phyloP scores from a whole-genome alignment of 2,888 invertebrate genomes.

The Cabera pusaria region DNA sequence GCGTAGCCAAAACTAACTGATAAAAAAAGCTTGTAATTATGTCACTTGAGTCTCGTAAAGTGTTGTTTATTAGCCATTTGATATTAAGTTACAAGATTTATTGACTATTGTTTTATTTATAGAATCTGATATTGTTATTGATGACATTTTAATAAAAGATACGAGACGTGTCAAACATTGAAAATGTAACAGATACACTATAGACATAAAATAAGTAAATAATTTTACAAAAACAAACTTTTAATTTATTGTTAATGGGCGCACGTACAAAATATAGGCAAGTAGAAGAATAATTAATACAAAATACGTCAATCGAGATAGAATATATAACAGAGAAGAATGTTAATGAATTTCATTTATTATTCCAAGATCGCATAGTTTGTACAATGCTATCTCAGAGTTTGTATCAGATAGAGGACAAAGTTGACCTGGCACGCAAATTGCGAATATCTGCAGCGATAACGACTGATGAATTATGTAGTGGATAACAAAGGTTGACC shows the following conservation, averaged over 20 bases:
- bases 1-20: constrained; percentile 44
- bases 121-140: constrained; percentile 28
- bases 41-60: constrained; percentile 33
- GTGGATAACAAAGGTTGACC: constrained; percentile 46
- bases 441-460: constrained; percentile 27
- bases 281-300: constrained; percentile 5
- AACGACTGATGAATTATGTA: constrained; percentile 39
- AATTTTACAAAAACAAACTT: too few relatives aligned
- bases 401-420: constrained; percentile 27
- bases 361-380: constrained; percentile 19
- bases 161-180: neutral
- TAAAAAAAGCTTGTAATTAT: too few relatives aligned
- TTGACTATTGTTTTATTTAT: constrained; percentile 50
- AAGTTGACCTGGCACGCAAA: constrained; percentile 23
- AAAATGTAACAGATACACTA: too few relatives aligned
- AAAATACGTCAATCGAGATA: constrained; percentile 4
- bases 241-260: too few relatives aligned
- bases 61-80: constrained; percentile 43
- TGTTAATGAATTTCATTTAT: constrained; percentile 11
- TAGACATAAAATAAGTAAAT: too few relatives aligned
- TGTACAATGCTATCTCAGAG: constrained; percentile 16
- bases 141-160: constrained; percentile 27
- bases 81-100: constrained; percentile 44
- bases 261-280: too few relatives aligned
- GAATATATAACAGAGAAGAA: constrained; percentile 8